phyloP scores from a whole-genome alignment of 2,113 vertebrate genomes.

The Laticauda colubrina region DNA sequence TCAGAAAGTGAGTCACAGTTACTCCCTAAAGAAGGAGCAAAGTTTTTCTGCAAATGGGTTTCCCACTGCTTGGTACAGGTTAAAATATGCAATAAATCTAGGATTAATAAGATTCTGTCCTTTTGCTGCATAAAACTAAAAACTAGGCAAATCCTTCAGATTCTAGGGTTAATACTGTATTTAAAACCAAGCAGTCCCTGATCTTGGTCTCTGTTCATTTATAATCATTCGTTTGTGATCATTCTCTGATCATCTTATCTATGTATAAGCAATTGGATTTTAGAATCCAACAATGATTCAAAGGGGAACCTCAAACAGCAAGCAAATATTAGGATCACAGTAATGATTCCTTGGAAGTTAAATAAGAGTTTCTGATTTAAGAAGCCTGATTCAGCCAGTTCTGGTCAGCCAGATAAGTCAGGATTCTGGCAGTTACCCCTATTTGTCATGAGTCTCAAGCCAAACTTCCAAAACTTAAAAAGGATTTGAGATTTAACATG shows the following conservation, averaged over 20 bases:
- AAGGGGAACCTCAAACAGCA: background rate
- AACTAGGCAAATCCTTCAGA: background rate
- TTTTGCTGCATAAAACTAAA: background rate
- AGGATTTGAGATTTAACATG: too few relatives aligned
- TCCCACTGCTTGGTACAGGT: background rate
- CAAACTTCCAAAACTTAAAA: too few relatives aligned
- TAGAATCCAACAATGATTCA: background rate
- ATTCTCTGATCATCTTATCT: background rate
- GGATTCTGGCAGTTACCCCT: too few relatives aligned
- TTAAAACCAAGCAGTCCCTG: background rate
- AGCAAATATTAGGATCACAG: background rate
- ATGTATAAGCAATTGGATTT: too few relatives aligned
- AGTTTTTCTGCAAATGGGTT: fast-evolving
- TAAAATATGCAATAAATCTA: background rate
- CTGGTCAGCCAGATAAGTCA: too few relatives aligned
- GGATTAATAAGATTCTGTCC: background rate
- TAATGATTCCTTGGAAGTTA: background rate
- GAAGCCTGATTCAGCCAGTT: background rate
- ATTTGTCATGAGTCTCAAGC: too few relatives aligned
- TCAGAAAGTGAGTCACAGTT: too few relatives aligned
- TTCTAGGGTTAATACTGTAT: background rate
- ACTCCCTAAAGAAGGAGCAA: background rate
- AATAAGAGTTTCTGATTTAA: background rate
- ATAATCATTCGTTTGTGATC: background rate
- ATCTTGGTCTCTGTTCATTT: background rate